Percentiles rank a stretch among this genome's conserved stretches.
phyloP scores from a whole-genome alignment of 1,140 invertebrate species.

The Campoletis sonorensis region DNA sequence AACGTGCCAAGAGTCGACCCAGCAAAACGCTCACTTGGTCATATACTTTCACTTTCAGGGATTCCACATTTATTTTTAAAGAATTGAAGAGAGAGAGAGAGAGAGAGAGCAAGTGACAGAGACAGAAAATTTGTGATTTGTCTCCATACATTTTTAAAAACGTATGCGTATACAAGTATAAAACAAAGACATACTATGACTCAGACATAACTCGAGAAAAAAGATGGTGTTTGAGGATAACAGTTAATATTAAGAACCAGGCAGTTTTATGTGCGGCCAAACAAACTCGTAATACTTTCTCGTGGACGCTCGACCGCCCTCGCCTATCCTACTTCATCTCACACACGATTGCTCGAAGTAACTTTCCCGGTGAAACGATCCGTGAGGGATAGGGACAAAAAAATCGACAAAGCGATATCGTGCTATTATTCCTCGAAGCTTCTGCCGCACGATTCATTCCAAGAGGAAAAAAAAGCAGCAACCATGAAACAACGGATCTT shows the following conservation, averaged over 20 bases:
- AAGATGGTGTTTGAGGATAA: neutral
- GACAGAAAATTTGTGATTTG: neutral
- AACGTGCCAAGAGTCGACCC: slow-evolving; percentile 1
- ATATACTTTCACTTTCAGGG: slow-evolving; percentile 31
- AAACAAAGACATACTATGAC: neutral
- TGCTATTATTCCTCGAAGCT: slow-evolving; percentile 47
- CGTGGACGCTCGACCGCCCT: neutral
- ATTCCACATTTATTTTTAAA: slow-evolving; percentile 30
- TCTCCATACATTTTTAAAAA: neutral
- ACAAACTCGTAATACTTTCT: slow-evolving; percentile 42
- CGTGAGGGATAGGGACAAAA: slow-evolving; percentile 24
- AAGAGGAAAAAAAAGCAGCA: neutral
- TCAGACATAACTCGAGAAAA: slow-evolving; percentile 17
- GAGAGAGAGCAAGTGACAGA: neutral
- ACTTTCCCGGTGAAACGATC: slow-evolving; percentile 3
- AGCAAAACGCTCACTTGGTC: neutral
- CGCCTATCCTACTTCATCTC: neutral
- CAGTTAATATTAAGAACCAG: slow-evolving; percentile 35
- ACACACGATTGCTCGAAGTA: slow-evolving; percentile 3
- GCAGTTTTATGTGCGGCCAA: slow-evolving; percentile 54
- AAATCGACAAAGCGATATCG: slow-evolving; percentile 48
- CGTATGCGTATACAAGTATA: neutral
- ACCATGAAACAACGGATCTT: neutral
- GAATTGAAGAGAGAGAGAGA: neutral
- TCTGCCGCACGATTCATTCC: slow-evolving; percentile 41